These are phyloP conservation scores for Gobio occitaniae DNA, from an alignment of 2,797 vertebrate genomes.

Conservation along the genomic window DNA sequence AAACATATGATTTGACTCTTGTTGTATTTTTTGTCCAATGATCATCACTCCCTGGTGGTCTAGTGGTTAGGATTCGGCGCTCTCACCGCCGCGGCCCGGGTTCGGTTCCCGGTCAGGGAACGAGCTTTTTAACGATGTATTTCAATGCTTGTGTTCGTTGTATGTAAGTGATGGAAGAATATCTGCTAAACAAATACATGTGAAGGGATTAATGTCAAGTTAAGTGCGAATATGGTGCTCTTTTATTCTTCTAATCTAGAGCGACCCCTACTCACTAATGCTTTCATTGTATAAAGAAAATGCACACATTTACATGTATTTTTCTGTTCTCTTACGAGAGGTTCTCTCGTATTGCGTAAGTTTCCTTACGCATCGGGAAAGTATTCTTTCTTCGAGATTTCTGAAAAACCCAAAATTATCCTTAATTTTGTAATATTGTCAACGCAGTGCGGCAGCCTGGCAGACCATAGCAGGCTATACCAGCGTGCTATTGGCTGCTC, in stretches of 20 bases:
- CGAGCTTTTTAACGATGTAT: fast-evolving
- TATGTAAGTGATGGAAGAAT: too few relatives aligned
- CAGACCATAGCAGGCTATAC: too few relatives aligned
- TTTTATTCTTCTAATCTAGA: neutral
- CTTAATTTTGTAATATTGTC: too few relatives aligned
- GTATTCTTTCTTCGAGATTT: too few relatives aligned
- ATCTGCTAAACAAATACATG: too few relatives aligned
- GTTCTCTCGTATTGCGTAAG: too few relatives aligned
- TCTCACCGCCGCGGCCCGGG: slow-evolving; percentile 76
- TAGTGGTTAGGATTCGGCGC: slow-evolving; percentile 83
- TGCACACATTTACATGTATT: too few relatives aligned
- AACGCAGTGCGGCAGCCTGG: too few relatives aligned
- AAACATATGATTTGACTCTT: fast-evolving
- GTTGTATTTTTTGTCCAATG: too few relatives aligned
- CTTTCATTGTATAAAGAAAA: neutral
- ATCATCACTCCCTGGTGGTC: slow-evolving; percentile 75
- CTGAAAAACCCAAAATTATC: too few relatives aligned
- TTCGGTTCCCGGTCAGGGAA: slow-evolving; percentile 81
- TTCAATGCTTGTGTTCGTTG: neutral
- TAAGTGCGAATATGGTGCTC: neutral
- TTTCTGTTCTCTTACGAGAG: neutral
- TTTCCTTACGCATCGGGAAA: too few relatives aligned
- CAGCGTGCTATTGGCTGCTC: too few relatives aligned
- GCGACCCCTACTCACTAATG: neutral
- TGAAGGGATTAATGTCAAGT: neutral